Evolutionary conservation across 2,797 vertebrate species (phyloP).

Genomic region (Rhynchotus rufescens): DNA sequence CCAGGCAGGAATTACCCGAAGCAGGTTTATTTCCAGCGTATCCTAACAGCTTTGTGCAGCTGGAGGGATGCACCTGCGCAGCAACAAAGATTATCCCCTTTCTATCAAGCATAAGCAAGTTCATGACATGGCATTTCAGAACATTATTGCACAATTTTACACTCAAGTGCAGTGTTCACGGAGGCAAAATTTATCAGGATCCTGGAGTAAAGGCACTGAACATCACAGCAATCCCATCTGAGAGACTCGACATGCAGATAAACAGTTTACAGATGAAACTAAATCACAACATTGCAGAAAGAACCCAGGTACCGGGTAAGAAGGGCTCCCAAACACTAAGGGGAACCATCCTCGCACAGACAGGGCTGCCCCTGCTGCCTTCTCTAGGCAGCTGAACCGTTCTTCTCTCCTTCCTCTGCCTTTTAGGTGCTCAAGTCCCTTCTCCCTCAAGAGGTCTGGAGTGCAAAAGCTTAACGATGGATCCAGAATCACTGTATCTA

Average conservation of each 20-base stretch:
- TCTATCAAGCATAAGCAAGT: neutral
- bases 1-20: neutral
- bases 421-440: neutral
- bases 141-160: neutral
- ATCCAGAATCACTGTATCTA: neutral
- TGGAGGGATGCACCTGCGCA: neutral
- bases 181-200: neutral
- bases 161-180: neutral
- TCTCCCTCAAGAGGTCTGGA: neutral
- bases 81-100: neutral
- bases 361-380: neutral
- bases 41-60: neutral
- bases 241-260: rapidly evolving
- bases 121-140: neutral
- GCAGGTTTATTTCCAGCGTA: neutral
- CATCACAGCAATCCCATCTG: neutral
- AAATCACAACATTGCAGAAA: neutral
- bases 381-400: neutral
- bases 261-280: neutral
- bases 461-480: neutral
- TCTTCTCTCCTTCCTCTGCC: neutral
- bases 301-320: neutral
- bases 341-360: neutral
- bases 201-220: neutral
- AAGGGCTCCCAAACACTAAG: neutral